Base-by-base conservation (phyloP, 1,140 invertebrate genomes). In the Trichonephila clavata region DNA sequence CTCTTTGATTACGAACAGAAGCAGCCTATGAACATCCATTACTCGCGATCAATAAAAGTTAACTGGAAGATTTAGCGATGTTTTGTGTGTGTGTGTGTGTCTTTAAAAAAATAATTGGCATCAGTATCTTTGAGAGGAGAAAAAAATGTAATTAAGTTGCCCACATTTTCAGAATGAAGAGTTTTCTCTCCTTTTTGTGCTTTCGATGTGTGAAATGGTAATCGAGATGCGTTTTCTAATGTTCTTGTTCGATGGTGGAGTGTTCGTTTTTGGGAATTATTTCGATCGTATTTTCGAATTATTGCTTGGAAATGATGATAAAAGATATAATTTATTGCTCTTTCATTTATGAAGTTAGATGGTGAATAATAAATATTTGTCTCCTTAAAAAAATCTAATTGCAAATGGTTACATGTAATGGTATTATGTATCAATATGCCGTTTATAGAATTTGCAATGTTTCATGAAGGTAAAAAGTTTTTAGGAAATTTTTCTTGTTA, bases 111-210 rank as follows among this genome's bases (percentile, higher is more conserved):
- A 50, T 6, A 50, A 32, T 32, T 32, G 32, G 32, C 32, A 50
- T 50, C 43, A 50, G 43, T 77, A 32, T 77, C 68, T 32, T 77
- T 68, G 63, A 13, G 8, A 0, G n/a, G n/a, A 13, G 27, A 71
- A 71, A 77, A 77, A 71, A 77, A 77, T 77, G 68, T 77, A 77
- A 77, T 77, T 77, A 77, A 77, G 68, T 77, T 77, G 27, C 27
- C 32, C 32, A 77, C 24, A 77, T 77, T 32, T 6, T 14, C 27
- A 32, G 68, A 77, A 20, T 32, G 68, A 50, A 50, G 8, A 32
- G 68, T 77, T 77, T 77, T 77, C 32, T 24, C 65, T 77, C 68
- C 0, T 27, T 77, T 27, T 18, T 61, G 16, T 61, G 68, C 27
- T 16, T 77, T 77, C 27, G 32, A 77, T 32, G 27, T 32, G 27